phyloP scores from a whole-genome alignment of 2,888 invertebrate genomes.

The Atethmia centrago region DNA sequence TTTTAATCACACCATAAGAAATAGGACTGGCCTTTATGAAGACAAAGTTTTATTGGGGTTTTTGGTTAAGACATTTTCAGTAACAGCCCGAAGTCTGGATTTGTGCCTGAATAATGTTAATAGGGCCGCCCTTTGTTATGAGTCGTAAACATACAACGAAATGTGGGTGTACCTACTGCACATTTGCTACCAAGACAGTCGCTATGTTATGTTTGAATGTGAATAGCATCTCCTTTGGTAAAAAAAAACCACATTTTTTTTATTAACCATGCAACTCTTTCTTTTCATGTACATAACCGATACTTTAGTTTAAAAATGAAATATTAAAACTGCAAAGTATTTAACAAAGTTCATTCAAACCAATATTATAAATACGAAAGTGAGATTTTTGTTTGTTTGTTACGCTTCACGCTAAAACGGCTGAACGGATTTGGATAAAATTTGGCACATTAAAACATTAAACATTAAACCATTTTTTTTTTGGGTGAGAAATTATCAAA shows the following conservation, averaged over 20 bases:
- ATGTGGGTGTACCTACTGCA: too few relatives aligned
- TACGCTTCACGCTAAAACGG: too few relatives aligned
- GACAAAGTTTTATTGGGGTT: too few relatives aligned
- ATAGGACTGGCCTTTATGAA: not conserved
- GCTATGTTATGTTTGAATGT: not conserved
- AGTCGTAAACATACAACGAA: not conserved
- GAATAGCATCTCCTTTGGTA: too few relatives aligned
- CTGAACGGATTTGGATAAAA: too few relatives aligned
- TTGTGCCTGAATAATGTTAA: not conserved
- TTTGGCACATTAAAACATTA: too few relatives aligned
- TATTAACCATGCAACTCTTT: not conserved
- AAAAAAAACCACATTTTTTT: not conserved
- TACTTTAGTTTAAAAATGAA: not conserved
- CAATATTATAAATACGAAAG: not conserved
- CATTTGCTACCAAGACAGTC: not conserved
- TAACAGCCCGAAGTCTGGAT: not conserved
- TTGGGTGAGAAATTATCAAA: too few relatives aligned
- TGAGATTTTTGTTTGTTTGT: too few relatives aligned
- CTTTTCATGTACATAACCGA: not conserved
- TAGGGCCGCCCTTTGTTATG: not conserved
- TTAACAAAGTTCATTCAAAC: too few relatives aligned
- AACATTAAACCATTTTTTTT: too few relatives aligned
- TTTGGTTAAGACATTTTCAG: not conserved
- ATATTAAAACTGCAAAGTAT: not conserved
- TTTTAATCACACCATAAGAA: not conserved